Evolutionary conservation across 37 sponge, comb jelly and placozoan genomes (phyloP), one percentile per base, ranked within the genome.

Genomic region (Beroe ovata): DNA sequence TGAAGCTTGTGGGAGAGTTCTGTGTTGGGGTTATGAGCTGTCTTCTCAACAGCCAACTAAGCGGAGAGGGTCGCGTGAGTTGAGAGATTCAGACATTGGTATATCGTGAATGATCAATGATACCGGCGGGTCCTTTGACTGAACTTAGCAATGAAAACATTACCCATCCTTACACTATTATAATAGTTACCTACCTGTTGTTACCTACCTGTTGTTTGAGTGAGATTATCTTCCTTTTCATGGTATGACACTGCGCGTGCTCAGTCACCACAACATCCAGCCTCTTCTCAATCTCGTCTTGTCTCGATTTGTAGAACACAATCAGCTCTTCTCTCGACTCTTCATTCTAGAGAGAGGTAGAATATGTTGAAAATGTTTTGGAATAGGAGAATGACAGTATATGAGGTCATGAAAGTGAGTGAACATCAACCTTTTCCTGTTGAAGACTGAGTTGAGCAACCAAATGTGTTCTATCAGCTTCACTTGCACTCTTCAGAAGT

Each of bases 191-290:
- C n/a, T n/a, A n/a, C n/a, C n/a, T n/a, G n/a, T n/a, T n/a, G n/a
- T n/a, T n/a, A n/a, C n/a, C n/a, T 69, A 77, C 84, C 84, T 77
- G 84, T 41, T 77, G 84, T 41, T 77, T 77, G 54, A 77, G 54
- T 21, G 84, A 77, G 6, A 21, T 19, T 37, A 77, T 40, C 29
- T 77, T 77, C 41, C 84, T 37, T 25, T 19, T 77, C 29, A 23
- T 42, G 84, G 25, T 77, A 35, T 77, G 28, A 77, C 84, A 77
- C 54, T 26, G 84, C 1, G 84, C 26, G 23, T 77, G 84, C 21
- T 77, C 84, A 1, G 25, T 8, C 38, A 77, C 84, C 84, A 77
- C 54, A 36, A 21, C 11, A 25, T 77, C 84, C 33, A 77, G 28
- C n/a, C 84, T 8, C 84, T 29, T 39, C 54, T 40, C 84, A 25